phyloP scores from a whole-genome alignment of 2,888 invertebrate species.

The Euproctis similis region DNA sequence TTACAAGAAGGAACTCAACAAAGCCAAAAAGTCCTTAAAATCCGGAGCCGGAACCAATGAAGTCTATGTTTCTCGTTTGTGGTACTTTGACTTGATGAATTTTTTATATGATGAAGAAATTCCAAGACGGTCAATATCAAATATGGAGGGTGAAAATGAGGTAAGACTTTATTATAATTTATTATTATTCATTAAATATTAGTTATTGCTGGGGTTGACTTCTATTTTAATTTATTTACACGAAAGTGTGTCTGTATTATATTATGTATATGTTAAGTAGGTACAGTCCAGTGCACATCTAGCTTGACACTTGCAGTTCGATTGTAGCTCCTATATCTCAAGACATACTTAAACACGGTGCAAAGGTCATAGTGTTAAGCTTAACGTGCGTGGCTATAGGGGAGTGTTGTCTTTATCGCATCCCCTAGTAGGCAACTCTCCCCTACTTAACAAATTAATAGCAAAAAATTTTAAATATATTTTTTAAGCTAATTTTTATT shows the following conservation, averaged over 20 bases:
- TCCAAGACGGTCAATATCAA: slow-evolving; percentile 2
- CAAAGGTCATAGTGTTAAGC: no score
- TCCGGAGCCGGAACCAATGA: slow-evolving; percentile 2
- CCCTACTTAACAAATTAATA: background rate
- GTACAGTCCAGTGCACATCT: no score
- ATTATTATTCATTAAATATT: background rate
- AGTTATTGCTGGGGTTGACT: background rate
- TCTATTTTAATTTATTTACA: background rate
- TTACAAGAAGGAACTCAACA: background rate
- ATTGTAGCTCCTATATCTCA: no score
- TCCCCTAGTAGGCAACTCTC: no score
- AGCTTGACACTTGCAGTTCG: no score
- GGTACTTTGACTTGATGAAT: slow-evolving; percentile 5
- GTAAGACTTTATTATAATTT: slow-evolving; percentile 1
- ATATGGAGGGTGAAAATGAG: slow-evolving; percentile 4
- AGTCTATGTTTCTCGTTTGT: slow-evolving; percentile 2
- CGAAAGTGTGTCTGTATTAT: background rate
- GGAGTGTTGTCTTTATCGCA: no score
- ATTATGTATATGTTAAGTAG: background rate
- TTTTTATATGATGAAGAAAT: slow-evolving; percentile 5
- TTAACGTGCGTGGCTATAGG: no score
- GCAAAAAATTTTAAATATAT: no score
- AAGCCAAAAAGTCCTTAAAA: background rate
- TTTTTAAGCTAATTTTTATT: no score
- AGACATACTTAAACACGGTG: no score